These are phyloP conservation scores for Mormyrops attenuatus DNA, from an alignment of 2,797 vertebrate species.

Conservation along the genomic window DNA sequence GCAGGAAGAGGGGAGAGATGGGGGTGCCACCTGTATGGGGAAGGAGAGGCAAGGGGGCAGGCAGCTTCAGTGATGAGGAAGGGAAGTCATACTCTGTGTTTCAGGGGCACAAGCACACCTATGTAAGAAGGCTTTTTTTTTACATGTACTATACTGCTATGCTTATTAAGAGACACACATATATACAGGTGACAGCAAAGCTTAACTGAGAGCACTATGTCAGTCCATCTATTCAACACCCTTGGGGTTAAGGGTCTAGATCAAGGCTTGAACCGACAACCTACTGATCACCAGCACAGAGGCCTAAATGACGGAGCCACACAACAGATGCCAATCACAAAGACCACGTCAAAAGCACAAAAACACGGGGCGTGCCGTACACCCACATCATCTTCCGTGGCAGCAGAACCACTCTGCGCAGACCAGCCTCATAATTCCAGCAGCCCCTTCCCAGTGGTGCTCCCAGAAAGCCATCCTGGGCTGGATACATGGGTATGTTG, in stretches of 20 bases:
- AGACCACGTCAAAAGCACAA: background rate
- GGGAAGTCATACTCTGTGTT: background rate
- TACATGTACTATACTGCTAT: background rate
- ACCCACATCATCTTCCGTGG: background rate
- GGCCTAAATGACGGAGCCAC: no score
- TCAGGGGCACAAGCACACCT: background rate
- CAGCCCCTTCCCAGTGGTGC: background rate
- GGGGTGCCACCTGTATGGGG: background rate
- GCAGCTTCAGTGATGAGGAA: background rate
- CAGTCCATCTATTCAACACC: background rate
- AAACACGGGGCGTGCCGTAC: background rate
- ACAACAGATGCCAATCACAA: background rate
- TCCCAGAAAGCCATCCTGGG: background rate
- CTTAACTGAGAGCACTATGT: background rate
- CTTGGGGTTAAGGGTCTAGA: background rate
- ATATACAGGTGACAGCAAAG: background rate
- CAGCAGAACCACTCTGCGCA: background rate
- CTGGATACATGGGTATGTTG: background rate
- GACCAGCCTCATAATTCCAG: background rate
- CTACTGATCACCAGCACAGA: background rate
- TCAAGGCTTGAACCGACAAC: background rate
- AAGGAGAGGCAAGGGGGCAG: background rate
- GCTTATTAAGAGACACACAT: background rate
- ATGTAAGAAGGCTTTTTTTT: background rate
- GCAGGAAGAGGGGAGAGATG: background rate